Conservation (phyloP, 2,888 invertebrate genomes). For the Drosophila fungiperda region DNA sequence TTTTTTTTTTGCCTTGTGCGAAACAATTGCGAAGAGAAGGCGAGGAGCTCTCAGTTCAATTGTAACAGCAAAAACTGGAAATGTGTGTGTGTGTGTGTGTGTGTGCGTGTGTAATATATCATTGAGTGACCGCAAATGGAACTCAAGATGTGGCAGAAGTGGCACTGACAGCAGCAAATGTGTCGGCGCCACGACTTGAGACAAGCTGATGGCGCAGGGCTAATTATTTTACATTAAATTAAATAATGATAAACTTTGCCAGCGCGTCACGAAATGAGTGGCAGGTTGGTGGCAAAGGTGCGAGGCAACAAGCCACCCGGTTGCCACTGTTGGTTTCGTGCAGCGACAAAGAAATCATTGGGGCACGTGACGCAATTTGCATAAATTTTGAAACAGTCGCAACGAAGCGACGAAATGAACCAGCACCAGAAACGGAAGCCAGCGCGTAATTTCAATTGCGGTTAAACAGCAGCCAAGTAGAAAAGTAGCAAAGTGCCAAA, state of each 20-base stretch:
- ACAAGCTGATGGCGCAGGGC: slow-evolving; percentile 58
- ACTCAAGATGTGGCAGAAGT: slow-evolving; percentile 36
- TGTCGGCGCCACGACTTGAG: slow-evolving; percentile 52
- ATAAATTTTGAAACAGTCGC: slow-evolving; percentile 77
- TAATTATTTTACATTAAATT: slow-evolving; percentile 86
- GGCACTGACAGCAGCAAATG: slow-evolving; percentile 63
- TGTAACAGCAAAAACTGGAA: slow-evolving; percentile 38
- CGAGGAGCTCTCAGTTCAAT: slow-evolving; percentile 41
- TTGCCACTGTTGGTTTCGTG: slow-evolving; percentile 38
- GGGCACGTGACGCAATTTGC: slow-evolving; percentile 84
- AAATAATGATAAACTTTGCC: slow-evolving; percentile 85
- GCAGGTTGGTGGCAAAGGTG: slow-evolving; percentile 39
- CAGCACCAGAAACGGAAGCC: slow-evolving; percentile 64
- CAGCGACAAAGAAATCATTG: slow-evolving; percentile 75
- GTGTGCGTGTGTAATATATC: slow-evolving; percentile 62
- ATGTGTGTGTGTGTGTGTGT: slow-evolving; percentile 7
- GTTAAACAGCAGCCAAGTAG: slow-evolving; percentile 79
- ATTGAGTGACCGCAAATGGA: slow-evolving; percentile 75
- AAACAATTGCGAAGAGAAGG: slow-evolving; percentile 40
- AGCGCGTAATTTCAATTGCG: slow-evolving; percentile 81
- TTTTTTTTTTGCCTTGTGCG: slow-evolving; percentile 17
- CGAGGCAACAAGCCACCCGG: slow-evolving; percentile 11
- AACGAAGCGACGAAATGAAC: slow-evolving; percentile 17
- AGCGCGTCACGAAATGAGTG: slow-evolving; percentile 54
- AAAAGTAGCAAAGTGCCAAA: slow-evolving; percentile 68